Evolutionary conservation across 2,888 invertebrate genomes (phyloP).

Genomic region (Drosophila antonietae): DNA sequence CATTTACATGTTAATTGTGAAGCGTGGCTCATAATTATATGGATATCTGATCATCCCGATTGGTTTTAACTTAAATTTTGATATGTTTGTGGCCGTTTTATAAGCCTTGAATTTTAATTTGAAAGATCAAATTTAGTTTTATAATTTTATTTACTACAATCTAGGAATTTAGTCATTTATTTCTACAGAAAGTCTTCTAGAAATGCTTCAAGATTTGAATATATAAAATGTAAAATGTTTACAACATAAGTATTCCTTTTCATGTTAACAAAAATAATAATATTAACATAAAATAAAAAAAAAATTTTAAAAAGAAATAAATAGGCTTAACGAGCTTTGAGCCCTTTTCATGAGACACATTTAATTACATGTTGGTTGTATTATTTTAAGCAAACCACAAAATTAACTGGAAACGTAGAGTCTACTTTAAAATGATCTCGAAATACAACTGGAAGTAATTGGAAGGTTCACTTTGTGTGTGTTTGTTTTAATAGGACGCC

Average conservation of each 20-base stretch:
- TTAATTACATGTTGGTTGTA: background rate
- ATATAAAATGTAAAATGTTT: background rate
- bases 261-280: background rate
- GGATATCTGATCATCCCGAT: slow-evolving; percentile 11
- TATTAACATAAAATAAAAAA: too few relatives aligned
- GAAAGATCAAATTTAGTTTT: background rate
- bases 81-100: background rate
- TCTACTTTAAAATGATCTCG: background rate
- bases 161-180: background rate
- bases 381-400: slow-evolving; percentile 1
- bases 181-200: background rate
- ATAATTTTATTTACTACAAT: background rate
- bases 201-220: background rate
- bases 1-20: slow-evolving; percentile 25
- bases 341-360: background rate
- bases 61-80: slow-evolving; percentile 4
- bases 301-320: background rate
- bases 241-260: background rate
- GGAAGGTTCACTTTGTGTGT: background rate
- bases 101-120: background rate
- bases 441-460: too few relatives aligned
- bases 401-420: background rate
- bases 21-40: slow-evolving; percentile 4
- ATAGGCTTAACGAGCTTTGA: background rate
- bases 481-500: background rate